Evolutionary conservation across 2,888 invertebrate species (phyloP).

Genomic region (Calameuta idolon): DNA sequence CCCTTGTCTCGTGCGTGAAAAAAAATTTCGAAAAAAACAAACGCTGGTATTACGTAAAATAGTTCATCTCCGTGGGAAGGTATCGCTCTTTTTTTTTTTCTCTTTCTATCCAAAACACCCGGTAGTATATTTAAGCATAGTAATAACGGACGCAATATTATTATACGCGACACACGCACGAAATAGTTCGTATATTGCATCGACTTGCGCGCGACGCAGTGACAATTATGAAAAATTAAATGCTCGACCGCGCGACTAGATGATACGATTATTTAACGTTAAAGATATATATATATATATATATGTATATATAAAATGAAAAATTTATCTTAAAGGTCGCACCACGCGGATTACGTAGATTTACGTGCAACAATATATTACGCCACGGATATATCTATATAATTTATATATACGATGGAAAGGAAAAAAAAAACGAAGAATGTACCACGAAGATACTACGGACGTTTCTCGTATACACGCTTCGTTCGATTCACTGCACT

Average conservation of each 20-base stretch:
- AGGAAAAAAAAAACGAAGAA: neutral
- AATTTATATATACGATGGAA: neutral
- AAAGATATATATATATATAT: neutral
- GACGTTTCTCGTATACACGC: neutral
- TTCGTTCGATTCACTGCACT: constrained; percentile 9
- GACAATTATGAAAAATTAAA: neutral
- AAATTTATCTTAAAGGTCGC: neutral
- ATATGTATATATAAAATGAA: neutral
- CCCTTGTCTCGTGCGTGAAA: neutral
- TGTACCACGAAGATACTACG: neutral
- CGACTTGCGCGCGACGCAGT: neutral
- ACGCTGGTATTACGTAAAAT: neutral
- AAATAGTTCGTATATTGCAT: neutral
- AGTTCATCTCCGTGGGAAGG: neutral
- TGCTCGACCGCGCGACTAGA: constrained; percentile 4
- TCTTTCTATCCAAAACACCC: neutral
- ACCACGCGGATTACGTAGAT: neutral
- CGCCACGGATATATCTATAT: neutral
- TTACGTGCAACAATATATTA: neutral
- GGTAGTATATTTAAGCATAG: neutral
- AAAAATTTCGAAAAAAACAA: neutral
- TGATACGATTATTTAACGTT: constrained; percentile 1
- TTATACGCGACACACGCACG: neutral
- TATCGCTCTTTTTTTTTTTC: neutral
- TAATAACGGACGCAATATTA: neutral